Evolutionary conservation across 2,113 vertebrate genomes (phyloP), one percentile per base, ranked within the genome.

Genomic region (Bucco capensis): DNA sequence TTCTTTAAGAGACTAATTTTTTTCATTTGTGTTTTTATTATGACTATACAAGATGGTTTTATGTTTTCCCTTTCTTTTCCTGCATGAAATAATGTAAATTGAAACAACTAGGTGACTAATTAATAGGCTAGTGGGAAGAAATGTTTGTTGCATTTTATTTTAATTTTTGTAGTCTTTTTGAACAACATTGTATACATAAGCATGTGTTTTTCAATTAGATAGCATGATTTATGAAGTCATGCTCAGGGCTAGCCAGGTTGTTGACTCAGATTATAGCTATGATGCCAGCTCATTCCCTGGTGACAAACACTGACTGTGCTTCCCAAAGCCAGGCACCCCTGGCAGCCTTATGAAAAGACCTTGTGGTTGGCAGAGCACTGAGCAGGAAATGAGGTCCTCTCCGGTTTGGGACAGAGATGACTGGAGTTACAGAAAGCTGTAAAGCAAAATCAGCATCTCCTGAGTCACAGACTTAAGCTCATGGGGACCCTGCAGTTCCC

Each of bases 231-330:
- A 93, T 96, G 96, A 95, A 83, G 80, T 89, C 79, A 92, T 86
- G 66, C 88, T 93, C 93, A 61, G 83, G 92, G 76, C 94, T 73
- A 60, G 77, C 89, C 92, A 96, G 93, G 94, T 77, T 86, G 89
- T 93, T 96, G 95, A 96, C 88, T 96, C 96, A 96, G 94, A 96
- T 81, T 23, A 30, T 76, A 93, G 88, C 89, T 58, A 19, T 42
- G 90, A 72, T 96, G 96, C 88, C 94, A 96, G 69, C 93, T 96
- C 92, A 94, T 89, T 97, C 96, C 95, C 94, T 78, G 35, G 90
- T 88, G 95, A 96, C 94, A 96, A 96, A 90, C 88, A 75, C 88
- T 78, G 94, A 95, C 83, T 93, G 93, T 96, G 94, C 95, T 95
- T 90, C 84, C 92, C 86, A 5, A 90, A 91, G 92, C 76, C 65